Conservation (phyloP, 2,797 vertebrate species). For the Cossypha niveicapilla region DNA sequence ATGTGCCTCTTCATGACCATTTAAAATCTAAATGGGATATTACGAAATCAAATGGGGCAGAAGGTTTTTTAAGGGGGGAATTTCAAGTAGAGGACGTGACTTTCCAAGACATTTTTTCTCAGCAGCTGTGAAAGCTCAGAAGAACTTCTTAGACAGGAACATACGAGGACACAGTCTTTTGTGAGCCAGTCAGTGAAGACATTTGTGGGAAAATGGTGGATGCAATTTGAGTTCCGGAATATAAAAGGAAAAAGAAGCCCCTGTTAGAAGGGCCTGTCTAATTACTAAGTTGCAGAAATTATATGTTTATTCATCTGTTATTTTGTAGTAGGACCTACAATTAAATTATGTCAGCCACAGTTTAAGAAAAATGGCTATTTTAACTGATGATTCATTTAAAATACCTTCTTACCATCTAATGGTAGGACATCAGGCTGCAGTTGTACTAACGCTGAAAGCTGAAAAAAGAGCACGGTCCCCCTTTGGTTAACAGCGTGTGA, state of each 20-base stretch:
- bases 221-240: neutral
- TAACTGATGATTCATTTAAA: slow-evolving; percentile 12
- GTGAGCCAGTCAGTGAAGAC: neutral
- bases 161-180: neutral
- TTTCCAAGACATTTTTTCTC: slow-evolving; percentile 17
- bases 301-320: slow-evolving; percentile 42
- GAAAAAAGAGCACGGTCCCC: neutral
- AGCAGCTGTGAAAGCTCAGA: neutral
- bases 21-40: neutral
- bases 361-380: slow-evolving; percentile 17
- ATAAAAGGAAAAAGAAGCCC: slow-evolving; percentile 9
- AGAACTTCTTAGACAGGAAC: neutral
- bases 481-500: neutral
- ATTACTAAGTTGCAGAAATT: slow-evolving; percentile 50
- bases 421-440: neutral
- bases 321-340: slow-evolving; percentile 7
- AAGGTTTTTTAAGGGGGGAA: neutral
- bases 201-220: neutral
- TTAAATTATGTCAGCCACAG: slow-evolving; percentile 35
- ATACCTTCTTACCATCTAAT: neutral
- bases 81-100: slow-evolving; percentile 6
- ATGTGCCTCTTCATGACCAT: neutral
- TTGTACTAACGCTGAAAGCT: neutral
- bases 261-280: neutral
- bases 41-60: neutral